Base-by-base conservation (phyloP, 2,888 invertebrate species). In the Masnerella sp. region DNA sequence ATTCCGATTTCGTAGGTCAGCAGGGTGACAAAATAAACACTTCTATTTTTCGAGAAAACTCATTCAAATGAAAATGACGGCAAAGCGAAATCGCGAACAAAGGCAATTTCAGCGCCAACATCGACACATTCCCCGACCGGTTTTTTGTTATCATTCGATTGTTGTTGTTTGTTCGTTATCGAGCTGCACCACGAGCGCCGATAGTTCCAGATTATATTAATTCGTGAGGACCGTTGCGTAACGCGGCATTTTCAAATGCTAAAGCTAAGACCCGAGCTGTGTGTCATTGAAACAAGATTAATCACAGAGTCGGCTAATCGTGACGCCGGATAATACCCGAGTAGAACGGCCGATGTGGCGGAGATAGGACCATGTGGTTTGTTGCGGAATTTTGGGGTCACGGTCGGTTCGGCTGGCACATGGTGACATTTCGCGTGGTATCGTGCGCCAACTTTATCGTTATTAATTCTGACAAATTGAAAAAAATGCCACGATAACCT, bases 251-350 rank as follows among this genome's bases (percentile, higher is more conserved):
- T 74, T 62, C 56, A 74, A 74, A 70, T 67, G 74, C 45, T 65
- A 67, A 64, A 67, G 65, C 52, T 32, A 64, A 42, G 40, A n/a
- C 14, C 47, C 30, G 61, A 58, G 58, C 43, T 62, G 67, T 42
- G 61, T 69, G 69, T 68, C 64, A 69, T 65, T 74, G 64, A 54
- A 74, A 69, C 64, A 64, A 69, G 74, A 74, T 74, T 69, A 65
- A 74, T 74, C 74, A 38, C 34, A 22, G 68, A 62, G 52, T 28
- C n/a, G n/a, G 69, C 42, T 49, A 74, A 74, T 74, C 74, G 69
- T 69, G 74, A 74, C 68, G 47, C 25, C 17, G 32, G 58, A 40
- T 70, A 64, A 51, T 54, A 15, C 47, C 14, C 7, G 51, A 70
- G 52, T 70, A 34, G 49, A 70, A 17, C 20, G 56, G 51, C 36